Evolutionary conservation across 2,888 invertebrate species (phyloP), one percentile per base, ranked within the genome.

Genomic region (Trissonchulus sp.): DNA sequence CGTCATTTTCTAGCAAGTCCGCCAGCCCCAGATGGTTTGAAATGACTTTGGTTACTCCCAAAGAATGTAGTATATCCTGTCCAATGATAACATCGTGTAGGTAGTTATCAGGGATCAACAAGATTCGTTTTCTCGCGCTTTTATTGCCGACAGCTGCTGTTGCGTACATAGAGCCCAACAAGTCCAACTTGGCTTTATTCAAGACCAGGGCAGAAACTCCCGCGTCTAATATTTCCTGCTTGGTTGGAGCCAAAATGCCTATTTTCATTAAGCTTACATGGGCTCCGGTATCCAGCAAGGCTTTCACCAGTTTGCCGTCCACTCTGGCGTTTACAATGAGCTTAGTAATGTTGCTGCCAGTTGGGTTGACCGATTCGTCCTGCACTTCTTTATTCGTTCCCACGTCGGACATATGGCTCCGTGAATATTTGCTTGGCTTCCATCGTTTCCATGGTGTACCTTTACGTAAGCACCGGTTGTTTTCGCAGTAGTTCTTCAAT

Each of bases 131-230:
- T n/a, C 60, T 60, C 60, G n/a, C n/a, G 18, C n/a, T 18, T 18
- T n/a, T 18, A 60, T 60, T 60, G 18, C 60, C 60, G 18, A 60
- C 18, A 60, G 18, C n/a, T 18, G n/a, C n/a, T 18, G 18, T 18
- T 18, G n/a, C 60, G 18, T 18, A 18, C n/a, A 60, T 18, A 18
- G 60, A 60, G n/a, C 60, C 60, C n/a, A 60, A n/a, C 18, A 60
- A n/a, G 18, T 60, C 60, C 60, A 60, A n/a, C n/a, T 60, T 60
- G n/a, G 60, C n/a, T 60, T 60, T 60, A 60, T 60, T 60, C 60
- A 60, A 18, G 18, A 60, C 60, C 18, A 60, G 18, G 18, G 18
- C 60, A 18, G 18, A n/a, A n/a, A 60, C n/a, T 18, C n/a, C 60
- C 18, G 60, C 60, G n/a, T 60, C 60, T 60, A 60, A 60, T 60